Evolutionary conservation across 2,888 invertebrate species (phyloP), one percentile per base, ranked within the genome.

Genomic region (Hetaerina titia): DNA sequence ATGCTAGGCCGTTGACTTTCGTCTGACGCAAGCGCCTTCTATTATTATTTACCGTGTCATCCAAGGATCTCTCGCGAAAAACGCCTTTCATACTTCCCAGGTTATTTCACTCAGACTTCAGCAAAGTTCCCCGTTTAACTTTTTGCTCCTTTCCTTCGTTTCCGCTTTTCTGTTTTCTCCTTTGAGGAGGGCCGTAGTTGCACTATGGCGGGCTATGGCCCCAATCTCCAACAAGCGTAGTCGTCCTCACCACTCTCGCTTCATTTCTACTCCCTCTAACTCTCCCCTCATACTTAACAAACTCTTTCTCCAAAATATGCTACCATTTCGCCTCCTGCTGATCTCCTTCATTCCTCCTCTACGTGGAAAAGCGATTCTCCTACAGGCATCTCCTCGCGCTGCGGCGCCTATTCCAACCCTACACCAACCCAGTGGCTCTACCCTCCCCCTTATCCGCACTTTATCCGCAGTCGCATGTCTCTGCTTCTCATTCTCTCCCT

Each of bases 1-100:
- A 31, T 81, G 25, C 81, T 31, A 81, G 81, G 81, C 81, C 81
- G 81, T 81, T 81, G 81, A 81, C 81, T 81, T 81, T 81, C 81
- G 31, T 31, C 15, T 4, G 22, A 9, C 11, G 4, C 81, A 8
- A 9, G 7, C 31, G 19, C 81, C 25, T n/a, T 13, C 81, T 81
- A 81, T 81, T 81, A 81, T 81, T 81, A 81, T 81, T 81, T 81
- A 81, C 81, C 81, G 81, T 81, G 74, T 31, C 81, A 31, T 81
- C 81, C 81, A 31, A 81, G 22, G 81, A 81, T 31, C 9, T 25
- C 81, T 81, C 25, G n/a, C 25, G 25, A 74, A 74, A 19, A 25
- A 25, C n/a, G 74, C n/a, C 17, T 22, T 7, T 22, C 22, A 25
- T n/a, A 15, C 81, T 81, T 81, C 25, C 31, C 81, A 22, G 81